Base-by-base conservation (phyloP, 2,113 vertebrate species). In the Amphilophus citrinellus region DNA sequence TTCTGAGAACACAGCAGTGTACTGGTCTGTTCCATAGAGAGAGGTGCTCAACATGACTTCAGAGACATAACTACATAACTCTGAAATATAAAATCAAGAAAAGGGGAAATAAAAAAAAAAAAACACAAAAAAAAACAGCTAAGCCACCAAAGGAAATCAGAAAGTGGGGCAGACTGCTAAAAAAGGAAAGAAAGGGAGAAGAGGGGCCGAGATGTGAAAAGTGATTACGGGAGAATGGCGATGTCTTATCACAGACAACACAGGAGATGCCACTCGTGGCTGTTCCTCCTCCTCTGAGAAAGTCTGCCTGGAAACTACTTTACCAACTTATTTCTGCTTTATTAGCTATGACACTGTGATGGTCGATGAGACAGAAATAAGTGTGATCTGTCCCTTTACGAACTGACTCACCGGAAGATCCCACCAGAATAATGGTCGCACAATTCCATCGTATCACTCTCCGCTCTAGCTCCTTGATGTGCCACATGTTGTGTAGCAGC, bases 1-100 rank as follows among this genome's bases (percentile, higher is more conserved):
- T 88, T 78, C 86, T 30, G 30, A 65, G 77, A 92, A 87, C 82
- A 57, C 84, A 85, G 77, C 79, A 17, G 84, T 44, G 53, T 10
- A 13, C 27, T 3, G 42, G 24, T 79, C 77, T 56, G 4, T 59
- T 78, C 82, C 71, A 27, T 0, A 2, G 50, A 73, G 80, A 27
- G 27, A 65, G 80, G 50, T 57, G 60, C 44, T 37, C 15, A 53
- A 39, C 11, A 27, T 37, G 56, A 75, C 79, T 61, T 8, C 4
- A 56, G 56, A 84, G 75, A 84, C 20, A 13, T 17, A 13, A 44
- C 27, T 77, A 68, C 20, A 59, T 56, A 58, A n/a, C 20, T 27
- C 37, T 27, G 61, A 77, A 80, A 71, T 83, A 10, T 73, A 73
- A 73, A 73, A 73, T 73, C 27, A 56, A 73, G 10, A 73, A 10